Conservation (phyloP, 2,113 vertebrate species). For the Climacteris rufus region DNA sequence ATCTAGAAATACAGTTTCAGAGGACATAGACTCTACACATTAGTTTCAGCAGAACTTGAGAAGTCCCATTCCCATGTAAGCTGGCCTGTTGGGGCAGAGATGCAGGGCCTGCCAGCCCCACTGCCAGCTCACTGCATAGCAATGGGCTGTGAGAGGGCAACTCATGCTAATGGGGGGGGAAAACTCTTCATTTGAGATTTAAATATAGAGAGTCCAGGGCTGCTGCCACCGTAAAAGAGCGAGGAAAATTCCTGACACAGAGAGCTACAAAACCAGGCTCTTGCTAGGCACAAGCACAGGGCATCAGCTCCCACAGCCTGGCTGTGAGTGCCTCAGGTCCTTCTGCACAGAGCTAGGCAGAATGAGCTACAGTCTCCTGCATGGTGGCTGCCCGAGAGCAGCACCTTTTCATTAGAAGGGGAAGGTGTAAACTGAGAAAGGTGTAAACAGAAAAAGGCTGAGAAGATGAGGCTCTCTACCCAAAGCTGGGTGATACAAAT, state of each 20-base stretch:
- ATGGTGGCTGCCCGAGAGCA: neutral
- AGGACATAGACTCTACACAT: neutral
- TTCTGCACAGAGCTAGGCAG: neutral
- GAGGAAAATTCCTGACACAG: neutral
- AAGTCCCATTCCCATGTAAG: neutral
- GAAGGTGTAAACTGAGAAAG: neutral
- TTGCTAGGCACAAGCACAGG: neutral
- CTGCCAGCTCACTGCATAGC: neutral
- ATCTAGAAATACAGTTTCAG: neutral
- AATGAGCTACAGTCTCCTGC: fast-evolving
- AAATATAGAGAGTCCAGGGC: neutral
- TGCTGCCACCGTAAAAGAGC: neutral
- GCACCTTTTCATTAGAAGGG: neutral
- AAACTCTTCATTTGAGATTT: neutral
- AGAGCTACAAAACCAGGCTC: neutral
- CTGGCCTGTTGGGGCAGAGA: neutral
- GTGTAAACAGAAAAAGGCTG: neutral
- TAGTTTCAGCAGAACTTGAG: neutral
- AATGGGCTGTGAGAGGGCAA: fast-evolving
- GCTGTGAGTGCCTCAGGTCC: neutral
- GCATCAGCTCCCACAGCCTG: neutral
- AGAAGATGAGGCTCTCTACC: neutral
- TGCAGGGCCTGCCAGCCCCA: neutral
- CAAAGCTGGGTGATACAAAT: neutral
- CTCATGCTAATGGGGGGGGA: fast-evolving